Evolutionary conservation across 2,888 invertebrate species (phyloP).

Genomic region (Zele albiditarsus): DNA sequence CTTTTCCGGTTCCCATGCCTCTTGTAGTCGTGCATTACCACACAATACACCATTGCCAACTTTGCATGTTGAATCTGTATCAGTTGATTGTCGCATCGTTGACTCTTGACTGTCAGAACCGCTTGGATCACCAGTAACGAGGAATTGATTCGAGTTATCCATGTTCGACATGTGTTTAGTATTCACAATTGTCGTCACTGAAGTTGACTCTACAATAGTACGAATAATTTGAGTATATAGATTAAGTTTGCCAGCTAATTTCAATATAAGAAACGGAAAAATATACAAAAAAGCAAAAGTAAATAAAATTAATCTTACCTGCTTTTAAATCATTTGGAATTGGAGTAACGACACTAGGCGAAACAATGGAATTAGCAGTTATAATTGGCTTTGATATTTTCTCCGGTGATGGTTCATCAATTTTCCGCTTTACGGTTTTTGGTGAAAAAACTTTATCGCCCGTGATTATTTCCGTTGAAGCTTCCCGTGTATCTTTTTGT

Average conservation of each 20-base stretch:
- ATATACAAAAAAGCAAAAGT: background rate
- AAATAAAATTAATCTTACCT: constrained; percentile 54
- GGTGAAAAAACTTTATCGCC: constrained; percentile 64
- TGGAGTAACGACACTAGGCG: constrained; percentile 54
- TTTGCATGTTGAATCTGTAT: constrained; percentile 60
- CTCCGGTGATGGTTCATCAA: constrained; percentile 57
- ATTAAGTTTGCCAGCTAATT: background rate
- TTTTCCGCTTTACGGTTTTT: constrained; percentile 68
- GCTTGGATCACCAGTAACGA: constrained; percentile 59
- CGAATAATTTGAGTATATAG: background rate
- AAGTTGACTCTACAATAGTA: constrained; percentile 53
- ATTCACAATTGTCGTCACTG: constrained; percentile 49
- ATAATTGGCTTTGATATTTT: constrained; percentile 54
- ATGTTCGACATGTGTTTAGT: constrained; percentile 52
- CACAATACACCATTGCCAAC: constrained; percentile 69
- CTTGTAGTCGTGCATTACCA: constrained; percentile 68
- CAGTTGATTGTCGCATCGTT: constrained; percentile 56
- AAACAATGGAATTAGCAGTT: constrained; percentile 54
- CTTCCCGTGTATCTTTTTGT: constrained; percentile 61
- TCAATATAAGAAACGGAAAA: constrained; percentile 23
- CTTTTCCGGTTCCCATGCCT: constrained; percentile 70
- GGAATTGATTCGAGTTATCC: constrained; percentile 59
- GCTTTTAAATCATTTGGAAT: constrained; percentile 63
- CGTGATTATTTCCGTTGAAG: constrained; percentile 55
- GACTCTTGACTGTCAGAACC: constrained; percentile 63